Percentiles rank a stretch among this genome's conserved stretches.
Evolutionary conservation across 2,797 vertebrate species (phyloP).

Genomic region (Sylvia borin): DNA sequence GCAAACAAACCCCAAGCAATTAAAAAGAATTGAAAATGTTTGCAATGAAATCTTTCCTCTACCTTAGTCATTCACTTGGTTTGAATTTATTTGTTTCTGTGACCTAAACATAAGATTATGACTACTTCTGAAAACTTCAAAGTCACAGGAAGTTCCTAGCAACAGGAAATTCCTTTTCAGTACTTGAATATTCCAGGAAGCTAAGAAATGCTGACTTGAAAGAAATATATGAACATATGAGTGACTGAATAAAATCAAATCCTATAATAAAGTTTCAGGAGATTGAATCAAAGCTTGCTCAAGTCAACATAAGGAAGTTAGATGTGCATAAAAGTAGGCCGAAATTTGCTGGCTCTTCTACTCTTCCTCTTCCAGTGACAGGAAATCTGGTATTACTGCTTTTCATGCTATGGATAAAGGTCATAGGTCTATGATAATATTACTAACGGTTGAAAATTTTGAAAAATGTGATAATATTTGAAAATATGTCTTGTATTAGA

Average conservation of each 20-base stretch:
- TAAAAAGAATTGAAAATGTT: background rate
- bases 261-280: background rate
- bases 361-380: background rate
- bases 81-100: background rate
- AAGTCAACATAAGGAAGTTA: background rate
- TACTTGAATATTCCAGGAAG: background rate
- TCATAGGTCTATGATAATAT: background rate
- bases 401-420: background rate
- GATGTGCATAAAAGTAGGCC: background rate
- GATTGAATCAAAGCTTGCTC: background rate
- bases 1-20: accelerated
- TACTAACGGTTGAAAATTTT: accelerated
- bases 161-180: background rate
- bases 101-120: background rate
- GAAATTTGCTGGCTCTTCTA: background rate
- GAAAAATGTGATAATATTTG: background rate
- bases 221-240: background rate
- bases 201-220: background rate
- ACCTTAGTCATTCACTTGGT: background rate
- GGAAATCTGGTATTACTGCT: background rate
- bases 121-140: background rate
- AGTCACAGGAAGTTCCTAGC: background rate
- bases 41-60: background rate
- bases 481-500: background rate
- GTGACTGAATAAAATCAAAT: background rate